These are phyloP conservation scores for Phytoseiulus persimilis DNA, from an alignment of 2,888 invertebrate species.

Conservation along the genomic window DNA sequence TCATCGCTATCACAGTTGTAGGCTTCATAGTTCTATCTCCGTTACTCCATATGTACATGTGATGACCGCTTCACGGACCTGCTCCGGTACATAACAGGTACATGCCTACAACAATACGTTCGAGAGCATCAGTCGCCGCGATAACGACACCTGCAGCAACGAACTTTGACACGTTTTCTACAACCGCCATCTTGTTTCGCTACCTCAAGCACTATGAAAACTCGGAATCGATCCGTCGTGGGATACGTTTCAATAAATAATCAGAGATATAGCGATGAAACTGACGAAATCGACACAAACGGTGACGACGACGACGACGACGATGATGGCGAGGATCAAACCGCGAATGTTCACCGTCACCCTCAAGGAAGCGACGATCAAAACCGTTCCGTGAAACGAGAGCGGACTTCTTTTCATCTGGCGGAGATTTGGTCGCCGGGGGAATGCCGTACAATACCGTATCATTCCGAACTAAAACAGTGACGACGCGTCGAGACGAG, in stretches of 20 bases:
- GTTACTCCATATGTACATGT: constrained; percentile 39
- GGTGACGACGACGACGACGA: not conserved
- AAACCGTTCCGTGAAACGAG: no score
- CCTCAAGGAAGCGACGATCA: no score
- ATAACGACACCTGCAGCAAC: constrained; percentile 14
- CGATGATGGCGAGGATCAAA: not conserved
- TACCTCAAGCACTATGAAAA: no score
- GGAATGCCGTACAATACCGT: not conserved
- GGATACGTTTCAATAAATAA: not conserved
- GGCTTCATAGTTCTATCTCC: constrained; percentile 38
- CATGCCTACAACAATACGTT: not conserved
- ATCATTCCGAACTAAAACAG: not conserved
- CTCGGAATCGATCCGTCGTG: no score
- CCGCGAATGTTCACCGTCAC: no score
- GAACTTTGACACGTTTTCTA: not conserved
- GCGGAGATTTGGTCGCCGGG: no score
- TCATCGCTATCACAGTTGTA: constrained; percentile 36
- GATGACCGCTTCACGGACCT: constrained; percentile 39
- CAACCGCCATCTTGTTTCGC: not conserved
- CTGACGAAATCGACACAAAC: not conserved
- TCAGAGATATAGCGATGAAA: not conserved
- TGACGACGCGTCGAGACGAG: not conserved
- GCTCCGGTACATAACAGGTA: constrained; percentile 38
- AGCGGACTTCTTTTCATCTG: no score
- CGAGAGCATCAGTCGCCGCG: not conserved